Percentiles rank a stretch among this genome's conserved stretches.
These are phyloP conservation scores for Magallana nippona DNA, from an alignment of 2,888 invertebrate species.

Conservation along the genomic window DNA sequence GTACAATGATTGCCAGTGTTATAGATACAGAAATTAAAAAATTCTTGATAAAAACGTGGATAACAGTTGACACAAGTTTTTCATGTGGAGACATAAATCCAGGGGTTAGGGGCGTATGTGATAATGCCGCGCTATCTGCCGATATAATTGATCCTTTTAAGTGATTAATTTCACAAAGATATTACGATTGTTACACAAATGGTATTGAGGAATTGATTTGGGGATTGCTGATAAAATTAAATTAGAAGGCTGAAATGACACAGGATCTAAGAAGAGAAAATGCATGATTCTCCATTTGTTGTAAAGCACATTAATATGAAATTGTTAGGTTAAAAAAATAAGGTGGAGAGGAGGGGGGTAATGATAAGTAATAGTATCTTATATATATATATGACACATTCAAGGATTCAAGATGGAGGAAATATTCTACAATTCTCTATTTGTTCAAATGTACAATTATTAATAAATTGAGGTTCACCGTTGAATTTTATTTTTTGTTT, in stretches of 20 bases:
- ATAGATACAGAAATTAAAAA: neutral
- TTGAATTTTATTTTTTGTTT: too few species aligned
- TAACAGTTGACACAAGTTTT: constrained; percentile 12
- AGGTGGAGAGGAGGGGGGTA: too few species aligned
- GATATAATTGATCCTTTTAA: constrained; percentile 9
- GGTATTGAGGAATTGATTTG: neutral
- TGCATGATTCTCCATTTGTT: neutral
- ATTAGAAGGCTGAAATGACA: constrained; percentile 8
- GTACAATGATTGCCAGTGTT: neutral
- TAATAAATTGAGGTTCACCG: too few species aligned
- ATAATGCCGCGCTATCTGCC: neutral
- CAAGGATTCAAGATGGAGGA: too few species aligned
- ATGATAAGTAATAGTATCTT: too few species aligned
- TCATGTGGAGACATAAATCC: constrained; percentile 2
- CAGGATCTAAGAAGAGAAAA: neutral
- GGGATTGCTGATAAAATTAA: constrained; percentile 25
- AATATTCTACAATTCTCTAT: too few species aligned
- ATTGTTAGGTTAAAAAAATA: too few species aligned
- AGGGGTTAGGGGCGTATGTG: neutral
- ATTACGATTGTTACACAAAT: constrained; percentile 13
- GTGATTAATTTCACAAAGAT: constrained; percentile 19
- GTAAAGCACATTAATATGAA: too few species aligned
- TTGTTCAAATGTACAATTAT: too few species aligned
- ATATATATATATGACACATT: too few species aligned
- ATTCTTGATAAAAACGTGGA: neutral